These are phyloP conservation scores for Andricus grossulariae DNA, from an alignment of 1,140 invertebrate species.

Conservation along the genomic window DNA sequence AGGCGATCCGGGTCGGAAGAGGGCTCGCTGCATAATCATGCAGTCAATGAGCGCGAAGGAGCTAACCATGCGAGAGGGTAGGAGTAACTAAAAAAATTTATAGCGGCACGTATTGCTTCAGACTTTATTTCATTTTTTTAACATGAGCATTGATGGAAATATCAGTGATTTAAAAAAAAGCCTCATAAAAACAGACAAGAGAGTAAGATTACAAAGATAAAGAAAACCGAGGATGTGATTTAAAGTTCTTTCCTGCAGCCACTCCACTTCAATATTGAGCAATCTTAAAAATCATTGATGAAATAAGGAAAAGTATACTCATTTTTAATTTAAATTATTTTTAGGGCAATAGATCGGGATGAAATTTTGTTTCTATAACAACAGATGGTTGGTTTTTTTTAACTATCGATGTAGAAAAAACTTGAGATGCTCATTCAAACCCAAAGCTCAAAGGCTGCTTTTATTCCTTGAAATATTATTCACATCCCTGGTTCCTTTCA, in stretches of 20 bases:
- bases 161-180: constrained; percentile 13
- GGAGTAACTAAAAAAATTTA: constrained; percentile 55
- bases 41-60: constrained; percentile 67
- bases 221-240: background rate
- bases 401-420: too few species aligned
- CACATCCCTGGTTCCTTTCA: too few species aligned
- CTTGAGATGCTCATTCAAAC: too few species aligned
- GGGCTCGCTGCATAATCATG: constrained; percentile 65
- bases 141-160: background rate
- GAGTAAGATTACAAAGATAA: background rate
- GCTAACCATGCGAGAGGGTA: constrained; percentile 65
- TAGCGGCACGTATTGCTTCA: constrained; percentile 34
- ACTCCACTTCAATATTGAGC: too few species aligned
- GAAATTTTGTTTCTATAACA: too few species aligned
- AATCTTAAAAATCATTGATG: too few species aligned
- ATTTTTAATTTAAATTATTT: too few species aligned
- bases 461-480: too few species aligned
- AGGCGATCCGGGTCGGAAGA: constrained; percentile 45
- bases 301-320: too few species aligned
- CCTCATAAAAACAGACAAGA: background rate
- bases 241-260: background rate
- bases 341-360: too few species aligned
- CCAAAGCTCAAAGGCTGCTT: too few species aligned
- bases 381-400: too few species aligned
- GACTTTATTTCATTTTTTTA: constrained; percentile 10